phyloP scores from a whole-genome alignment of 2,113 vertebrate species.

The Pollimyrus isidori region DNA sequence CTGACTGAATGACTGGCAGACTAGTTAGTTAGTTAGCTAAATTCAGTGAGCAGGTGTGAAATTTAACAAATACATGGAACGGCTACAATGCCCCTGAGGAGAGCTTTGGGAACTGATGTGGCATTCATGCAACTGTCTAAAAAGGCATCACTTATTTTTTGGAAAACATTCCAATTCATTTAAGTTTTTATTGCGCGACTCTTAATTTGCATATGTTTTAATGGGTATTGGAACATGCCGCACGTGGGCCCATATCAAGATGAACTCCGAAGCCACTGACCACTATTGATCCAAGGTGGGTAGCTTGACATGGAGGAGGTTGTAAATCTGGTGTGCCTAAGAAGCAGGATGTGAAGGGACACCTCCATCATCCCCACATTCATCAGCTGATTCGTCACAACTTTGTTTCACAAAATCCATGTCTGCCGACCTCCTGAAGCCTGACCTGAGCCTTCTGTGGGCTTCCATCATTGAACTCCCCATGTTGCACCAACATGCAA shows the following conservation, averaged over 20 bases:
- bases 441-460: not conserved
- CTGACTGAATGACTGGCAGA: not conserved
- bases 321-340: not conserved
- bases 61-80: not conserved
- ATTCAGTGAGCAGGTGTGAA: not conserved
- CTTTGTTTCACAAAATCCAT: not conserved
- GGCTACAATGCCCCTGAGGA: not conserved
- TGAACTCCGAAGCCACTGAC: not conserved
- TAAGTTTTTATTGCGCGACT: not conserved
- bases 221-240: not conserved
- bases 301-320: not conserved
- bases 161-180: not conserved
- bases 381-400: not conserved
- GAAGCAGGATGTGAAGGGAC: not conserved
- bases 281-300: not conserved
- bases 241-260: not conserved
- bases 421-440: not conserved
- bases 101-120: not conserved
- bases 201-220: not conserved
- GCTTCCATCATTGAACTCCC: not conserved
- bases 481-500: not conserved
- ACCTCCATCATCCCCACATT: not conserved
- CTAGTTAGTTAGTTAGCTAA: not conserved
- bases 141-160: not conserved
- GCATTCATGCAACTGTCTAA: not conserved